A percentile compares a stretch with the other conserved stretches of the same genome.
Conservation (phyloP, 2,113 vertebrate species). For the Dinomys branickii region DNA sequence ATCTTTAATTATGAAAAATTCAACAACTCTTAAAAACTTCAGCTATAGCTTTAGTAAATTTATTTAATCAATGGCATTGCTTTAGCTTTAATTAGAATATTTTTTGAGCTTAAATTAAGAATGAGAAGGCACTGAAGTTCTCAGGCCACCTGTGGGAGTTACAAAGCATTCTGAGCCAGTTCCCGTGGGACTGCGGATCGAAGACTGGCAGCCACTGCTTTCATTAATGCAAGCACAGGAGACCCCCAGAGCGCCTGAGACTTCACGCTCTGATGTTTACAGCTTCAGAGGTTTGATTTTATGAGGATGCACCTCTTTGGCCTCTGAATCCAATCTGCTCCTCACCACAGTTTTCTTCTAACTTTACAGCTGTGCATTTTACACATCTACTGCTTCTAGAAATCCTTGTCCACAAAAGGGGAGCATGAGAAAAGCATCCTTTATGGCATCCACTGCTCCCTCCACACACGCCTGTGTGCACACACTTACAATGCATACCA, state of each 20-base stretch:
- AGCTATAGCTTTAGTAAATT: constrained; percentile 3
- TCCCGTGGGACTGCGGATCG: background rate
- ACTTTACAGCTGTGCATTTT: constrained; percentile 31
- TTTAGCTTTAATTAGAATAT: constrained; percentile 56
- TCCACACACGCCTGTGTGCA: background rate
- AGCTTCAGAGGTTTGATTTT: background rate
- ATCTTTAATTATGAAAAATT: constrained; percentile 43
- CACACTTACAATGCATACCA: background rate
- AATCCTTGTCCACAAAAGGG: constrained; percentile 20
- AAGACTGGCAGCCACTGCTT: background rate
- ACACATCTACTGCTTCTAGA: constrained; percentile 49
- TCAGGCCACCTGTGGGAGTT: constrained; percentile 27
- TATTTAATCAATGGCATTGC: constrained; percentile 52
- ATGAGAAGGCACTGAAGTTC: constrained; percentile 14
- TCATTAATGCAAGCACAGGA: background rate
- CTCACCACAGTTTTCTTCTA: background rate
- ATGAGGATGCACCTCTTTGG: background rate
- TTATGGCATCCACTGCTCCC: background rate
- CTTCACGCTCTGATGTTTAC: background rate
- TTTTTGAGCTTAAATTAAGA: constrained; percentile 48
- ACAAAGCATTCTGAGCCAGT: background rate
- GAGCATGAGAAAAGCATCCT: background rate
- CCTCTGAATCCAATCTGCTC: constrained; percentile 49
- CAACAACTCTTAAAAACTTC: no score
- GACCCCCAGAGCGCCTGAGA: background rate